Conservation (phyloP, 2,113 vertebrate genomes). For the Salvelinus fontinalis region DNA sequence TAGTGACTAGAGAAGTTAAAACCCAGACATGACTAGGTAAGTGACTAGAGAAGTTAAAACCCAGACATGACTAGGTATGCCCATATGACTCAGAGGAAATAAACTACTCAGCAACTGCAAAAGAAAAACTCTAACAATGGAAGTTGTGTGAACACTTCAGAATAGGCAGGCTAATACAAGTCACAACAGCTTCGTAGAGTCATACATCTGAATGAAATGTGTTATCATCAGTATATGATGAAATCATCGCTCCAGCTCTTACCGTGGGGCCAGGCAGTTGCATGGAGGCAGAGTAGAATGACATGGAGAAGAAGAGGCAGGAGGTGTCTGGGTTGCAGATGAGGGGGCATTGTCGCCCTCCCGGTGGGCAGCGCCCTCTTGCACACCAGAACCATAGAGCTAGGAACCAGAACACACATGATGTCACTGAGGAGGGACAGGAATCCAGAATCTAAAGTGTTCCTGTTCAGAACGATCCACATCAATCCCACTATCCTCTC, state of each 20-base stretch:
- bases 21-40: neutral
- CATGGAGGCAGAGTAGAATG: conserved; percentile 40
- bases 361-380: neutral
- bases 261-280: conserved; percentile 52
- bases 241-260: conserved; percentile 21
- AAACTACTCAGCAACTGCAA: neutral
- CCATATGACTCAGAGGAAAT: neutral
- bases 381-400: conserved; percentile 2
- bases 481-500: neutral
- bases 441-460: neutral
- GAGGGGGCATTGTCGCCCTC: neutral
- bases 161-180: too few relatives aligned
- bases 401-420: too few relatives aligned
- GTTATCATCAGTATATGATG: neutral
- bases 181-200: too few relatives aligned
- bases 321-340: conserved; percentile 28
- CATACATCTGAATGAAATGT: neutral
- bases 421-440: neutral
- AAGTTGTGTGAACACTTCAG: too few relatives aligned
- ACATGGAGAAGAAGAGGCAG: conserved; percentile 32
- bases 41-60: too few relatives aligned
- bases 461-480: neutral
- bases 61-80: too few relatives aligned
- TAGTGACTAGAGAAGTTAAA: neutral
- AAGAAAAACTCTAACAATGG: neutral